Conservation (phyloP, 2,797 vertebrate genomes). For the Semotilus atromaculatus region DNA sequence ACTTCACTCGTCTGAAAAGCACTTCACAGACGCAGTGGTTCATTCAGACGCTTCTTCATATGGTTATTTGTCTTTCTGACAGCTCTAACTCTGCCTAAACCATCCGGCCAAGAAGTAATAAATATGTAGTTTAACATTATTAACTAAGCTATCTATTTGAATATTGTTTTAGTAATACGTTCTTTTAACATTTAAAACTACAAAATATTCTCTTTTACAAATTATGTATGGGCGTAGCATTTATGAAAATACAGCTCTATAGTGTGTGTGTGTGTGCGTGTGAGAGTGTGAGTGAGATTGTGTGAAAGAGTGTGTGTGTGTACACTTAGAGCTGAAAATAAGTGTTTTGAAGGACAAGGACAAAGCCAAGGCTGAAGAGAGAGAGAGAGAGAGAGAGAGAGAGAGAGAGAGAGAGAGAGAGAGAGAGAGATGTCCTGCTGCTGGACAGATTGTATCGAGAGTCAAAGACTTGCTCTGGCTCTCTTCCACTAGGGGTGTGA, state of each 20-base stretch:
- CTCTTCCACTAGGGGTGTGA: background rate
- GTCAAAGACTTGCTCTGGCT: conserved; percentile 14
- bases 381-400: too few species aligned
- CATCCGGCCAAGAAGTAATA: background rate
- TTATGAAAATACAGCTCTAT: background rate
- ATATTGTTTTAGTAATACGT: background rate
- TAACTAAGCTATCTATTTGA: background rate
- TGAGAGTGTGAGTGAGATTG: too few species aligned
- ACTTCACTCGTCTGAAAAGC: conserved; percentile 13
- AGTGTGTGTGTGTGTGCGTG: too few species aligned
- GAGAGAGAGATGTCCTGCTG: background rate
- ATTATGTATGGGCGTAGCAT: background rate
- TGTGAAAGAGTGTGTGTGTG: too few species aligned
- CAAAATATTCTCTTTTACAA: background rate
- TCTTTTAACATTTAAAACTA: background rate
- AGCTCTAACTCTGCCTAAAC: background rate
- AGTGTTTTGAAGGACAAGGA: conserved; percentile 8
- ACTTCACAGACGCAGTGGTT: background rate
- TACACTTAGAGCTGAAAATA: conserved; percentile 4
- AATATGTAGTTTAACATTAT: background rate
- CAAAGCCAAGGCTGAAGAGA: background rate
- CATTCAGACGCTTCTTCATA: background rate
- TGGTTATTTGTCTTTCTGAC: background rate
- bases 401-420: background rate
- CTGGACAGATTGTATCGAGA: conserved; percentile 6